phyloP scores from a whole-genome alignment of 2,113 vertebrate species.

The Halichoeres trimaculatus region DNA sequence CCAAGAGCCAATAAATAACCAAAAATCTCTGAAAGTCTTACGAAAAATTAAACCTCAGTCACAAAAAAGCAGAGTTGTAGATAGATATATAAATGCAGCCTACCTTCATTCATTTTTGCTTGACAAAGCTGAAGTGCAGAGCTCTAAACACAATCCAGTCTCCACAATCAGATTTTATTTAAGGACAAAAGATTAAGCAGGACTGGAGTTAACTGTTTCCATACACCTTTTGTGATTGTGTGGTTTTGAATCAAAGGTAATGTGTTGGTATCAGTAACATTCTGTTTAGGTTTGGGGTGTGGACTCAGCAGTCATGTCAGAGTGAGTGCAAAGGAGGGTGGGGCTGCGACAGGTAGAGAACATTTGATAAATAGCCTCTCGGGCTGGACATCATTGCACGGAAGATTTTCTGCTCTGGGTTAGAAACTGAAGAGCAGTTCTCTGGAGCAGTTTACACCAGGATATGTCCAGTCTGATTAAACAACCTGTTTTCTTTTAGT shows the following conservation, averaged over 20 bases:
- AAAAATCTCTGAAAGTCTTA: background rate
- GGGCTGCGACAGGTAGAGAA: conserved; percentile 41
- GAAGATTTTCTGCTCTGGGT: conserved; percentile 13
- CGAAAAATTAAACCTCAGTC: background rate
- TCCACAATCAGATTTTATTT: background rate
- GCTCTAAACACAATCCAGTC: background rate
- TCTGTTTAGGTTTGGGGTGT: conserved; percentile 42
- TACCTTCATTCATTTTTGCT: conserved; percentile 47
- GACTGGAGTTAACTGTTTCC: conserved; percentile 4
- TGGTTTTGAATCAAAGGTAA: conserved; percentile 2
- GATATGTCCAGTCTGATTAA: too few species aligned
- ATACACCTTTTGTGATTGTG: background rate
- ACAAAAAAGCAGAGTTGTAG: background rate
- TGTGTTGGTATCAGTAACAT: background rate
- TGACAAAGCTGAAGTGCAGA: conserved; percentile 15
- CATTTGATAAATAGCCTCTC: conserved; percentile 45
- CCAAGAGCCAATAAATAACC: background rate
- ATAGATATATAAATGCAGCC: background rate
- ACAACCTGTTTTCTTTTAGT: too few species aligned
- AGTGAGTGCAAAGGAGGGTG: conserved; percentile 25
- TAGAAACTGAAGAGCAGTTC: background rate
- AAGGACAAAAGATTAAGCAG: background rate
- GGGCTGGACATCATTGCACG: conserved; percentile 12
- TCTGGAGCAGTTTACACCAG: background rate
- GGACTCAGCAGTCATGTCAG: conserved; percentile 1